These are phyloP conservation scores for Oegoconia quadripuncta DNA, from an alignment of 2,888 invertebrate genomes.

Conservation along the genomic window DNA sequence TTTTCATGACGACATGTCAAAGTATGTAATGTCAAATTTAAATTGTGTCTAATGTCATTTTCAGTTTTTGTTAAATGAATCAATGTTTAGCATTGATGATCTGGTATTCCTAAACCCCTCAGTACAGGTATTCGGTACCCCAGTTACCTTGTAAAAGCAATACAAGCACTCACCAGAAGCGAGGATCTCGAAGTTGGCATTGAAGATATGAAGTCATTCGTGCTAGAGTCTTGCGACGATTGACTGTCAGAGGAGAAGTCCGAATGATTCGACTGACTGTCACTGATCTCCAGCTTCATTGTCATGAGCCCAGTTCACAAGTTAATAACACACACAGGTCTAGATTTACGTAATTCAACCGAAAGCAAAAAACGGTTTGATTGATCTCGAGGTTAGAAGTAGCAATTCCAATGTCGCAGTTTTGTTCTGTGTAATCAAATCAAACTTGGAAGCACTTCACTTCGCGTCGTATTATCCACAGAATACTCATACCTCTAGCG, in stretches of 20 bases:
- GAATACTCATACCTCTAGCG: conserved; percentile 33
- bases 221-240: conserved; percentile 77
- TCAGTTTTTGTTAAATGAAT: too few species aligned
- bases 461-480: conserved; percentile 6
- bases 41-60: too few species aligned
- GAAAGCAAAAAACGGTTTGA: conserved; percentile 11
- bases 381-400: conserved; percentile 30
- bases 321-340: conserved; percentile 25
- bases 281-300: conserved; percentile 81
- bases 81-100: too few species aligned
- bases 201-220: conserved; percentile 65
- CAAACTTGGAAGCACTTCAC: conserved; percentile 22
- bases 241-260: conserved; percentile 81
- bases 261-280: conserved; percentile 80
- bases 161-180: conserved; percentile 56
- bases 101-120: too few species aligned
- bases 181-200: conserved; percentile 56
- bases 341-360: conserved; percentile 47
- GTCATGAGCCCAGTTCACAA: conserved; percentile 50
- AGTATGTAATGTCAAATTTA: too few species aligned
- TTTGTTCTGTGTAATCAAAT: conserved; percentile 21
- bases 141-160: too few species aligned
- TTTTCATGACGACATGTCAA: too few species aligned
- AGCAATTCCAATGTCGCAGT: conserved; percentile 34
- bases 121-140: too few species aligned